A percentile compares a stretch with the other conserved stretches of the same genome.
Evolutionary conservation across 53 echinoderm and acorn worm species (phyloP).

Genomic region (Mesocentrotus franciscanus): DNA sequence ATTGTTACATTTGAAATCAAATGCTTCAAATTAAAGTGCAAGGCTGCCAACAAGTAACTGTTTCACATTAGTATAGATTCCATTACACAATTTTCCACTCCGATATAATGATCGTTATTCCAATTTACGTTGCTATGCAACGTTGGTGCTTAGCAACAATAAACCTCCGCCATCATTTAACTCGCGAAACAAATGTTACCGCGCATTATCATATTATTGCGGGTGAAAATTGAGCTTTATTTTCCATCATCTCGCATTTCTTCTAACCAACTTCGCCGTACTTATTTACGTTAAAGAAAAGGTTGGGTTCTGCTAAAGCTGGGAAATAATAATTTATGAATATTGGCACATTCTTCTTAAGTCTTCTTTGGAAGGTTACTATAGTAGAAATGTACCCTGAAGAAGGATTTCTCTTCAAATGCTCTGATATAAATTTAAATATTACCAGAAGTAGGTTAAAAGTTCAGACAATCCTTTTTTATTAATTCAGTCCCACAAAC

Average conservation of each 20-base stretch:
- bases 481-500: too few relatives aligned
- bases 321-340: too few relatives aligned
- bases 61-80: background rate
- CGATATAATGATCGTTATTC: background rate
- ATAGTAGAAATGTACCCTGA: too few relatives aligned
- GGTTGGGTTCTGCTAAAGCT: too few relatives aligned
- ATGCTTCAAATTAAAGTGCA: background rate
- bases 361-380: too few relatives aligned
- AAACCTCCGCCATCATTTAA: background rate
- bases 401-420: too few relatives aligned
- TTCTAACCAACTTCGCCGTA: background rate
- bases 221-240: background rate
- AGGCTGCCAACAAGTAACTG: background rate
- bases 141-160: background rate
- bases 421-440: too few relatives aligned
- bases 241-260: constrained; percentile 8
- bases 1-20: background rate
- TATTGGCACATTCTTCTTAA: too few relatives aligned
- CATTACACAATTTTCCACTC: background rate
- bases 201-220: background rate
- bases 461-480: too few relatives aligned
- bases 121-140: background rate
- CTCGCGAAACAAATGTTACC: background rate
- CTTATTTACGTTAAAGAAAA: too few relatives aligned
- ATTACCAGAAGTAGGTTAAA: too few relatives aligned